Evolutionary conservation across 2,113 vertebrate species (phyloP), one percentile per base, ranked within the genome.

Genomic region (Dicerorhinus sumatrensis): DNA sequence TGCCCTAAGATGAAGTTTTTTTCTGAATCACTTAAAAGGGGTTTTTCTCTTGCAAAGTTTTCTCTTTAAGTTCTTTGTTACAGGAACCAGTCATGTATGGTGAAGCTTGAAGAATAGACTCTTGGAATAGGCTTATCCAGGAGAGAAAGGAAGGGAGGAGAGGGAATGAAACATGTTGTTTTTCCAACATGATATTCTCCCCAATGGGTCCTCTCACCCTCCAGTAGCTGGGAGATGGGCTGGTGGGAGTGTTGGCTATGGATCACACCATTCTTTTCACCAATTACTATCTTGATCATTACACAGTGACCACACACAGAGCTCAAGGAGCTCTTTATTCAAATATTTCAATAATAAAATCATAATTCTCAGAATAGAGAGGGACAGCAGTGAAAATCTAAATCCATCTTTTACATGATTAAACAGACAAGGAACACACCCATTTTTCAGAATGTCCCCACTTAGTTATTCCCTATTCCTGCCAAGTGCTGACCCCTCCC

Each of bases 1-100:
- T 72, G 51, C 21, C 62, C 54, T 92, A 51, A 63, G 63, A 95
- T 83, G 69, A 96, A 95, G 77, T 33, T 90, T 56, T 36, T 76
- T 91, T 81, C 87, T 80, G 51, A 91, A 89, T 95, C 56, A 75
- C 46, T 87, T 36, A 33, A 79, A 85, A 46, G 31, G 36, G 16
- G 8, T 42, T 92, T 42, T 42, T 42, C 65, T 91, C 48, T 85
- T 60, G 17, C 25, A 89, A 91, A 54, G 29, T 91, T 67, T 95
- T 93, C 86, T 76, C 39, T 91, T 60, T 72, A 83, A 87, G 20
- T 39, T 42, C 25, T 65, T 56, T 58, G 42, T 75, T 75, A 58
- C 4, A 85, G 89, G 86, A 86, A 92, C 56, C 9, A 88, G 29
- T 90, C 62, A 69, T 2, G 2, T 54, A 60, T 48, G 10, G 20